phyloP scores from a whole-genome alignment of 2,113 vertebrate genomes.

The Petrocephalus microphthalmus region DNA sequence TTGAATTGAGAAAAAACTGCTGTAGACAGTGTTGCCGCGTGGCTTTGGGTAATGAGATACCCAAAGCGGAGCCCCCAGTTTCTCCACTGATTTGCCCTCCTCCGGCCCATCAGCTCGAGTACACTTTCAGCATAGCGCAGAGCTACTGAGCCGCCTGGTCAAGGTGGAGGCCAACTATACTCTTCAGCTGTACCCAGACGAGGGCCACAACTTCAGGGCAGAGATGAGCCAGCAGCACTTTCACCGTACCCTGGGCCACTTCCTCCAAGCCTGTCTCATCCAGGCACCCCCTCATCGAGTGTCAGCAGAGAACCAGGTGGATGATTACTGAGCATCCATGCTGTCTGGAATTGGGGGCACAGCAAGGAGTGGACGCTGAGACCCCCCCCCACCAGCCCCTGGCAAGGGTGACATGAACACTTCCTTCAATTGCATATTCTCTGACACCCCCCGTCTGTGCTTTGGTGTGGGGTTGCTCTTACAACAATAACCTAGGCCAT shows the following conservation, averaged over 20 bases:
- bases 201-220: slow-evolving; percentile 60
- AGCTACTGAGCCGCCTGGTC: slow-evolving; percentile 66
- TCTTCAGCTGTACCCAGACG: slow-evolving; percentile 70
- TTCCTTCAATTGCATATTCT: not conserved
- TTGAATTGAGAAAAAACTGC: not conserved
- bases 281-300: slow-evolving; percentile 38
- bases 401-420: not conserved
- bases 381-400: not conserved
- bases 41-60: not conserved
- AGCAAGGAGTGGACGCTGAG: not conserved
- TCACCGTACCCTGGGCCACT: slow-evolving; percentile 57
- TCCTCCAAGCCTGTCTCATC: slow-evolving; percentile 63
- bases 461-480: not conserved
- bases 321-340: slow-evolving; percentile 51
- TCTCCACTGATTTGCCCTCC: not conserved
- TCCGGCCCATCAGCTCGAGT: slow-evolving; percentile 54
- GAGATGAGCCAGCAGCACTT: slow-evolving; percentile 60
- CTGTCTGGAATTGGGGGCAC: not conserved
- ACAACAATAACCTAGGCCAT: not conserved
- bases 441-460: not conserved
- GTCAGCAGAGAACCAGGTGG: slow-evolving; percentile 44
- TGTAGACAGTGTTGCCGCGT: not conserved
- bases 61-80: not conserved
- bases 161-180: slow-evolving; percentile 67
- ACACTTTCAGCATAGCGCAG: slow-evolving; percentile 74